phyloP scores from a whole-genome alignment of 2,113 vertebrate genomes.

The Ceratotherium simum region DNA sequence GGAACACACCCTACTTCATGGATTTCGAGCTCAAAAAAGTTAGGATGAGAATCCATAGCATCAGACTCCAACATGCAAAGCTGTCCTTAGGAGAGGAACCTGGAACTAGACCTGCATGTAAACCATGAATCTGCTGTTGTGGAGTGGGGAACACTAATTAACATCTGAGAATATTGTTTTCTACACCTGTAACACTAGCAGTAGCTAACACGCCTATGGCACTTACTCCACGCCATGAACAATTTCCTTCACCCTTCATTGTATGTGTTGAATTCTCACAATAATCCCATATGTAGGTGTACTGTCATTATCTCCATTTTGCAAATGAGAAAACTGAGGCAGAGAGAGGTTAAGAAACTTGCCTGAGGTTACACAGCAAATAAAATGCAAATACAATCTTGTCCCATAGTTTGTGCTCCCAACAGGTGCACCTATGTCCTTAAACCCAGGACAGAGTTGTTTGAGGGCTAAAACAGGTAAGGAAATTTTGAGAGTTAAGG shows the following conservation, averaged over 20 bases:
- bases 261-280: too few species aligned
- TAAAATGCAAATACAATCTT: accelerated
- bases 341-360: neutral
- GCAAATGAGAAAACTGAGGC: neutral
- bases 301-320: accelerated
- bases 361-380: neutral
- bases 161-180: neutral
- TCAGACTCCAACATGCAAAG: neutral
- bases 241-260: too few species aligned
- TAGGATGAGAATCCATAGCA: too few species aligned
- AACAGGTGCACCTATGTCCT: accelerated
- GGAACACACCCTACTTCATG: accelerated
- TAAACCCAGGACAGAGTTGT: too few species aligned
- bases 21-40: too few species aligned
- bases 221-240: accelerated
- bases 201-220: accelerated
- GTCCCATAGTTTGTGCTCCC: accelerated
- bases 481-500: neutral
- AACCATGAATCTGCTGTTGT: neutral
- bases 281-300: accelerated
- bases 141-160: accelerated
- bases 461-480: neutral
- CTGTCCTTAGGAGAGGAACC: neutral
- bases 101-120: neutral
- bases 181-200: accelerated